Percentiles rank a stretch among this genome's conserved stretches.
Evolutionary conservation across 2,113 vertebrate genomes (phyloP).

Genomic region (Menidia beryllina): DNA sequence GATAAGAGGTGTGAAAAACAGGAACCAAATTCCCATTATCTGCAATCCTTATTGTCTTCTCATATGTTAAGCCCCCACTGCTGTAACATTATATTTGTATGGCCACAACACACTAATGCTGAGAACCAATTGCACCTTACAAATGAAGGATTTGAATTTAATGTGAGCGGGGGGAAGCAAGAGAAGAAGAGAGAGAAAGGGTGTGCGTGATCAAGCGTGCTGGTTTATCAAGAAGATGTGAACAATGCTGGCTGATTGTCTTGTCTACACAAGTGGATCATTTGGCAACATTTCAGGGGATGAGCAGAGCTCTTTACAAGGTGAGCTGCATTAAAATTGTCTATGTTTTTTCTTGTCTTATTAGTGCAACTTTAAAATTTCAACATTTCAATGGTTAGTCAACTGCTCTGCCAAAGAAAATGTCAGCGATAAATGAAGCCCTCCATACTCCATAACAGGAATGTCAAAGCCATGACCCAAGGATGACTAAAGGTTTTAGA

Average conservation of each 20-base stretch:
- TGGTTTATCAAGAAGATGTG: constrained; percentile 82
- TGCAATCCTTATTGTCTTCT: constrained; percentile 91
- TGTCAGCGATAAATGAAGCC: too few species aligned
- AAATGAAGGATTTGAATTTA: constrained; percentile 91
- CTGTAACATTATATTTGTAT: constrained; percentile 96
- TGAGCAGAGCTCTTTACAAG: too few species aligned
- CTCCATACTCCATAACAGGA: too few species aligned
- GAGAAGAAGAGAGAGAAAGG: constrained; percentile 32
- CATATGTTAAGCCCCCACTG: constrained; percentile 85
- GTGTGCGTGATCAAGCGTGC: constrained; percentile 60
- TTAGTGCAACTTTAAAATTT: too few species aligned
- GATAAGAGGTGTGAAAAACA: constrained; percentile 91
- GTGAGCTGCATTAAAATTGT: too few species aligned
- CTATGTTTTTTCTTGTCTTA: too few species aligned
- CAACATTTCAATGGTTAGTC: too few species aligned
- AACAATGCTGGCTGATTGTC: constrained; percentile 69
- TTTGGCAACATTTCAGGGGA: constrained; percentile 14
- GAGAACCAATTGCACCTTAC: constrained; percentile 96
- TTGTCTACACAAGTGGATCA: constrained; percentile 46
- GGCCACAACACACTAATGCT: constrained; percentile 91
- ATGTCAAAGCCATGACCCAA: too few species aligned
- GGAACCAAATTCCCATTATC: constrained; percentile 88
- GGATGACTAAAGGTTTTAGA: too few species aligned
- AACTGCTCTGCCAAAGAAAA: too few species aligned
- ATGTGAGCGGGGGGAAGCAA: constrained; percentile 77